Evolutionary conservation across 2,888 invertebrate genomes (phyloP).

Genomic region (Tanytarsus gracilentus): DNA sequence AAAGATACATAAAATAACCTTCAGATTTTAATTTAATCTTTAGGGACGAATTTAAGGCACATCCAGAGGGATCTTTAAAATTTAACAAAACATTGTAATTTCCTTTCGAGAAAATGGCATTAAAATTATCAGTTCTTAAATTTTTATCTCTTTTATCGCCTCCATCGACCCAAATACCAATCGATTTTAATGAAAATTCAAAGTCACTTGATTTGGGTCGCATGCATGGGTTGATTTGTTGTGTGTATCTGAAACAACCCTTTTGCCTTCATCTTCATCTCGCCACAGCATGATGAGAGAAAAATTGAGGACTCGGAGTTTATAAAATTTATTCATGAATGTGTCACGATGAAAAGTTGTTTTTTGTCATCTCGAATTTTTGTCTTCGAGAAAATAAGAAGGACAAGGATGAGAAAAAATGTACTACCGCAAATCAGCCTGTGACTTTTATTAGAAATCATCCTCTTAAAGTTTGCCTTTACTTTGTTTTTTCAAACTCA

Average conservation of each 20-base stretch:
- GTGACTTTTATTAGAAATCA: too few species aligned
- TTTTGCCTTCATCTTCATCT: neutral
- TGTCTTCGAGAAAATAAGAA: neutral
- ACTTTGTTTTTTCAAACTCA: too few species aligned
- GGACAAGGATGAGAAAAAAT: neutral
- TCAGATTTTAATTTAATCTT: too few species aligned
- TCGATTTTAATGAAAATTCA: neutral
- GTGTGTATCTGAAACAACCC: neutral
- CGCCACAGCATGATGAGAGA: neutral
- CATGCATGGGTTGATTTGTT: neutral
- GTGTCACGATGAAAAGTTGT: neutral
- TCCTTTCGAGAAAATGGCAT: too few species aligned
- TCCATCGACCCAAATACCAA: neutral
- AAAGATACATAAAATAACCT: too few species aligned
- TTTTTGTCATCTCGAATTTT: too few species aligned
- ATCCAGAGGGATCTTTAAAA: too few species aligned
- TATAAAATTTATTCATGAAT: constrained; percentile 4
- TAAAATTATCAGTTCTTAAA: too few species aligned
- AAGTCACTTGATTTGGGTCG: neutral
- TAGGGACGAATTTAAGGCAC: too few species aligned
- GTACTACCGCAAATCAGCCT: too few species aligned
- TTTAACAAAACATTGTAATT: too few species aligned
- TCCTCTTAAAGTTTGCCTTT: too few species aligned
- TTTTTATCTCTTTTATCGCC: neutral
- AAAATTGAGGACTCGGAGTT: neutral